These are phyloP conservation scores for Nowickia ferox DNA, from an alignment of 2,888 invertebrate species.

Conservation along the genomic window DNA sequence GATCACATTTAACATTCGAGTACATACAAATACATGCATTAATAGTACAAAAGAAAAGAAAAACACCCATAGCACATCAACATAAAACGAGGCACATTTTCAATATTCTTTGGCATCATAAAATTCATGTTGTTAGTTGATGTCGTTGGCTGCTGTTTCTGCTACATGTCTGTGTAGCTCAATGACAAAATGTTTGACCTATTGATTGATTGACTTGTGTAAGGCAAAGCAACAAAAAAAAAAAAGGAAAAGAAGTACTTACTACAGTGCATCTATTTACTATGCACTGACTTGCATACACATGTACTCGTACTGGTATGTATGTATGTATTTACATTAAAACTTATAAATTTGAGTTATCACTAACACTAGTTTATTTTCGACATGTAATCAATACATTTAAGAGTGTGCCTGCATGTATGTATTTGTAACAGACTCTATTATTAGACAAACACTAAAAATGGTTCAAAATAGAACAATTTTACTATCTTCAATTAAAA, in stretches of 20 bases:
- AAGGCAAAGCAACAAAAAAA: neutral
- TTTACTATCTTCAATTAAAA: conserved; percentile 55
- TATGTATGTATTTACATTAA: neutral
- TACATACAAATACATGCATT: conserved; percentile 8
- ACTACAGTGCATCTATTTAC: conserved; percentile 21
- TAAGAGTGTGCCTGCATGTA: neutral
- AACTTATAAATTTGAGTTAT: conserved; percentile 14
- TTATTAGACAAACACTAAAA: conserved; percentile 46
- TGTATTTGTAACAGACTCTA: conserved; percentile 33
- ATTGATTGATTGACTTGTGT: conserved; percentile 73
- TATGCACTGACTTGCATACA: neutral
- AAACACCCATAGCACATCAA: conserved; percentile 28
- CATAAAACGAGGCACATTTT: conserved; percentile 52
- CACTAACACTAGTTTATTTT: neutral
- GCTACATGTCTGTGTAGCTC: conserved; percentile 58
- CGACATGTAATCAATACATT: conserved; percentile 31
- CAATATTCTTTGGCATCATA: conserved; percentile 57
- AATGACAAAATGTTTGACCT: conserved; percentile 73
- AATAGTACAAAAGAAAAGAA: neutral
- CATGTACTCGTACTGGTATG: too few species aligned
- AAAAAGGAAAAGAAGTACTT: conserved; percentile 16
- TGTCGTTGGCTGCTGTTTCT: conserved; percentile 41
- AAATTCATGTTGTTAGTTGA: conserved; percentile 36
- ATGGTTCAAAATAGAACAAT: conserved; percentile 37
- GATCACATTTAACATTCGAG: conserved; percentile 53